Evolutionary conservation across 1,140 invertebrate species (phyloP).

Genomic region (Achatina immaculata): DNA sequence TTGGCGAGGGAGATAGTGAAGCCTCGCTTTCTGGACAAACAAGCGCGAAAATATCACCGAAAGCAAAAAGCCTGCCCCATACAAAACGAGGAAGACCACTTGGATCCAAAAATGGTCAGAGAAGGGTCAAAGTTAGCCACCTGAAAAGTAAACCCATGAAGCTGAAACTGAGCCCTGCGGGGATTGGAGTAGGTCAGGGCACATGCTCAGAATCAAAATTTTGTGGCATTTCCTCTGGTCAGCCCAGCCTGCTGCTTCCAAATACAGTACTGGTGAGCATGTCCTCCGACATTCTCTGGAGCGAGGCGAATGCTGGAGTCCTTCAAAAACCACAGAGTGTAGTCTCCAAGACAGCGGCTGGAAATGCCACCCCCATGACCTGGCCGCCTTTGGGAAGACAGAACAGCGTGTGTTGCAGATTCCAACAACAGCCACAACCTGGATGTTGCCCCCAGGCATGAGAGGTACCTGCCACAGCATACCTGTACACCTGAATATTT

Average conservation of each 20-base stretch:
- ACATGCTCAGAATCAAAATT: not conserved
- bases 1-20: not conserved
- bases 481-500: conserved; percentile 1
- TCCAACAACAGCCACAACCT: not conserved
- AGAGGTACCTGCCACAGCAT: not conserved
- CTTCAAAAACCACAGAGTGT: not conserved
- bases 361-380: not conserved
- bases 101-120: conserved; percentile 22
- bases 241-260: not conserved
- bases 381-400: not conserved
- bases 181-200: not conserved
- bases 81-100: conserved; percentile 23
- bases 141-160: conserved; percentile 21
- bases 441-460: not conserved
- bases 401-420: not conserved
- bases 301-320: not conserved
- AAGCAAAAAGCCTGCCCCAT: not conserved
- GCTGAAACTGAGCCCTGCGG: not conserved
- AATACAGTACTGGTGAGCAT: conserved; percentile 9
- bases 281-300: conserved; percentile 14
- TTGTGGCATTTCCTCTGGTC: not conserved
- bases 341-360: not conserved
- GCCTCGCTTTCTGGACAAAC: not conserved
- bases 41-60: conserved; percentile 17
- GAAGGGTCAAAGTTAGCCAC: not conserved